These are phyloP conservation scores for Ariopsis seemanni DNA, from an alignment of 2,113 vertebrate genomes.

Conservation along the genomic window DNA sequence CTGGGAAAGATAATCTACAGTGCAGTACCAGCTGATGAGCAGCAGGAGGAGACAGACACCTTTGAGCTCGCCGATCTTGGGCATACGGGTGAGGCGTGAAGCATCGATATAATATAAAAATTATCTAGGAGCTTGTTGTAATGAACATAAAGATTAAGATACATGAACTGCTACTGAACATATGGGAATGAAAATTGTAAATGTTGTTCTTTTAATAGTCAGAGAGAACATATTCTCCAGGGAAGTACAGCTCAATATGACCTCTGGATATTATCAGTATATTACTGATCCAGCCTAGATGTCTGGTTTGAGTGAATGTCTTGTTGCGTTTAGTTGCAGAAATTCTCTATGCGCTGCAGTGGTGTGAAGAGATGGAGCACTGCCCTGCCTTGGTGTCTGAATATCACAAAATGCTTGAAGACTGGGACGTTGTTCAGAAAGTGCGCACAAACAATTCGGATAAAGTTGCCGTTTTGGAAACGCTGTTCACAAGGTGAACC, in stretches of 20 bases:
- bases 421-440: conserved; percentile 73
- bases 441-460: conserved; percentile 61
- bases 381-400: conserved; percentile 70
- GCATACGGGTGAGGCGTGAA: conserved; percentile 59
- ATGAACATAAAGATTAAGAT: conserved; percentile 10
- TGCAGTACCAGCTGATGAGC: conserved; percentile 58
- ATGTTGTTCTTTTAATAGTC: not conserved
- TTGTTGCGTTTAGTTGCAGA: conserved; percentile 79
- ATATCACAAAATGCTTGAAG: conserved; percentile 76
- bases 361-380: conserved; percentile 86
- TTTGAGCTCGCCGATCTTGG: conserved; percentile 50
- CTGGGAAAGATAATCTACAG: conserved; percentile 77
- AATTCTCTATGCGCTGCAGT: conserved; percentile 86
- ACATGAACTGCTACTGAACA: not conserved
- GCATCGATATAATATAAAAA: not conserved
- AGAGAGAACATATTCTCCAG: not conserved
- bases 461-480: conserved; percentile 71
- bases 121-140: not conserved
- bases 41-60: conserved; percentile 53
- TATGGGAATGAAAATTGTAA: not conserved
- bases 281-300: not conserved
- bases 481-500: conserved; percentile 82
- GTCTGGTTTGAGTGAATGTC: not conserved
- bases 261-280: not conserved
- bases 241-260: not conserved